A percentile compares a stretch with the other conserved stretches of the same genome.
Conservation (phyloP, 2,797 vertebrate species). For the Helicolenus hilgendorfi region DNA sequence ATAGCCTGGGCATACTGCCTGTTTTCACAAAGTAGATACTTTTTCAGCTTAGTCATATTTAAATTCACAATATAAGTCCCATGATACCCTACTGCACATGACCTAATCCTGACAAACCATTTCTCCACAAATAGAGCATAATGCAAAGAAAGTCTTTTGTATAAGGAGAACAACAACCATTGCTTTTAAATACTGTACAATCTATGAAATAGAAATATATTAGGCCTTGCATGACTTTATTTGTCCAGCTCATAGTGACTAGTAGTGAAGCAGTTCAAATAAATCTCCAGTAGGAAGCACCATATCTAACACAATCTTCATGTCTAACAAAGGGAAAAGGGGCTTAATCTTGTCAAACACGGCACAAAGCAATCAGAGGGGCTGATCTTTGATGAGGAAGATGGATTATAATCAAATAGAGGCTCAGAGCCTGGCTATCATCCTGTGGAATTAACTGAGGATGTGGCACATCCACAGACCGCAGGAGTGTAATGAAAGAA, state of each 20-base stretch:
- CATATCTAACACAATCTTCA: slow-evolving; percentile 70
- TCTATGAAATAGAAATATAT: slow-evolving; percentile 10
- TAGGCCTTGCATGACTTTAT: neutral
- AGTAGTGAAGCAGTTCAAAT: slow-evolving; percentile 37
- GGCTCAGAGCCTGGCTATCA: slow-evolving; percentile 77
- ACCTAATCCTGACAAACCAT: slow-evolving; percentile 5
- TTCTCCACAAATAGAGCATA: neutral
- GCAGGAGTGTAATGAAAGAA: slow-evolving; percentile 41
- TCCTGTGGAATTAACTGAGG: slow-evolving; percentile 74
- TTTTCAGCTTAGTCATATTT: neutral
- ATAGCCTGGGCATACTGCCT: neutral
- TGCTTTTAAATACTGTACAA: neutral
- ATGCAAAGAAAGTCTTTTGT: neutral
- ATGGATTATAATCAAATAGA: slow-evolving; percentile 87
- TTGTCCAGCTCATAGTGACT: slow-evolving; percentile 15
- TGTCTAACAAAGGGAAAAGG: slow-evolving; percentile 62
- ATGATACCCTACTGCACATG: neutral
- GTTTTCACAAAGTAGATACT: neutral
- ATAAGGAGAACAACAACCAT: neutral
- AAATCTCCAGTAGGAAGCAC: slow-evolving; percentile 38
- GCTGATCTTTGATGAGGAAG: slow-evolving; percentile 83
- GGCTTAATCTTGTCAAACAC: slow-evolving; percentile 84
- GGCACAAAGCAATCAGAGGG: slow-evolving; percentile 81
- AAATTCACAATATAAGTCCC: neutral
- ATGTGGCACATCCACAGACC: slow-evolving; percentile 59